Evolutionary conservation across 2,888 invertebrate genomes (phyloP).

Genomic region (Lasioglossum malachurum): DNA sequence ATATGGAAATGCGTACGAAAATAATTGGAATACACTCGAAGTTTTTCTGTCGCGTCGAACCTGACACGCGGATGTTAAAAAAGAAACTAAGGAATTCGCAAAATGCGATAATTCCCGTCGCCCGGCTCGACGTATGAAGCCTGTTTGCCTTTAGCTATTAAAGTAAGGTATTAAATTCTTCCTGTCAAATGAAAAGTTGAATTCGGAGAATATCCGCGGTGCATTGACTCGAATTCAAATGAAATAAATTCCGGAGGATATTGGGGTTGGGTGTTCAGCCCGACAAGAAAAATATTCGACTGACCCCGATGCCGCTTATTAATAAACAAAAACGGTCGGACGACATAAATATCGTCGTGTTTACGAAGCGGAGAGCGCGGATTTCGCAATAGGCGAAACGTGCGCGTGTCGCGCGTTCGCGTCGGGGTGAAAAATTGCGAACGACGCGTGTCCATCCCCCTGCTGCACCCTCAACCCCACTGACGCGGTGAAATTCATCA

Average conservation of each 20-base stretch:
- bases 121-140: background rate
- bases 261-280: background rate
- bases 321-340: background rate
- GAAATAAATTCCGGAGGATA: background rate
- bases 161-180: background rate
- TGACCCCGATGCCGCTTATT: background rate
- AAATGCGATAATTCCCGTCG: background rate
- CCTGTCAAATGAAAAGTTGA: background rate
- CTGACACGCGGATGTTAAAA: background rate
- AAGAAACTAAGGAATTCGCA: background rate
- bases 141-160: background rate
- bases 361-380: slow-evolving; percentile 27
- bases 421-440: slow-evolving; percentile 43
- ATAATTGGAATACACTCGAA: background rate
- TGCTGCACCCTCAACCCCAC: background rate
- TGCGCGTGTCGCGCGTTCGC: slow-evolving; percentile 11
- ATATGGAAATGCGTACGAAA: background rate
- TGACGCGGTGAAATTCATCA: slow-evolving; percentile 26
- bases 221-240: background rate
- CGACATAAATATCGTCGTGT: slow-evolving; percentile 44
- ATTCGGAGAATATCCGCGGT: background rate
- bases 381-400: slow-evolving; percentile 25
- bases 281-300: background rate
- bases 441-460: slow-evolving; percentile 4
- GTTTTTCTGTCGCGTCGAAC: background rate